phyloP scores from a whole-genome alignment of 92 coral and sea anemone genomes.

The Palythoa heliodiscus region DNA sequence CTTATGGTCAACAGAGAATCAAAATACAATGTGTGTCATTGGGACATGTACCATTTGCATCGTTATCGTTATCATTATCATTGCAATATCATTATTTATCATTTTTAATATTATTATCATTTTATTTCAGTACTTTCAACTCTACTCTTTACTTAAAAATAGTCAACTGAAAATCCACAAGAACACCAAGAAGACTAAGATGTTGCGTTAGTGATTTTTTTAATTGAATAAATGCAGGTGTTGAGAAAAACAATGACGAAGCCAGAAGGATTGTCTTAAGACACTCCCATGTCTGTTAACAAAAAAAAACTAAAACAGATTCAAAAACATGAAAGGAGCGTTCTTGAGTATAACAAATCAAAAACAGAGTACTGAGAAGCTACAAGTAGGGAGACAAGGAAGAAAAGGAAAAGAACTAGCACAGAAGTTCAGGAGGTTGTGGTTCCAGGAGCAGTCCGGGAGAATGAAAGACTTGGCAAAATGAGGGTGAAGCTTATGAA shows the following conservation, averaged over 20 bases:
- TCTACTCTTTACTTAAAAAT: not conserved
- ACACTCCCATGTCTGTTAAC: constrained; percentile 13
- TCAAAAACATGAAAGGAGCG: not conserved
- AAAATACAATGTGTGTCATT: too few species aligned
- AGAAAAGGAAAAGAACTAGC: constrained; percentile 1
- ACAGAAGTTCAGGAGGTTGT: not conserved
- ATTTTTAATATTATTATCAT: not conserved
- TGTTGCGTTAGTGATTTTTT: not conserved
- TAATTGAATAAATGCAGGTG: constrained; percentile 22
- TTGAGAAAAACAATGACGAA: constrained; percentile 25
- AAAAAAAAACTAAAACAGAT: not conserved
- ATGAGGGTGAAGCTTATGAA: too few species aligned
- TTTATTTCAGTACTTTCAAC: not conserved
- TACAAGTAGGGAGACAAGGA: not conserved
- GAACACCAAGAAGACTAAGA: not conserved
- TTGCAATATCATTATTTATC: not conserved
- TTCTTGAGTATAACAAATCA: not conserved
- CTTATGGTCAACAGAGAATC: too few species aligned
- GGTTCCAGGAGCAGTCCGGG: not conserved
- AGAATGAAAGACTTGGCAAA: not conserved
- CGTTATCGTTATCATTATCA: too few species aligned
- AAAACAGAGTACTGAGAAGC: not conserved
- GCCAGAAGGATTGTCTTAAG: constrained; percentile 17
- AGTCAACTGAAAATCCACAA: not conserved
- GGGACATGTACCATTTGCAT: too few species aligned